A percentile compares a stretch with the other conserved stretches of the same genome.
These are phyloP conservation scores for Patella caerulea DNA, from an alignment of 2,888 invertebrate genomes.

Conservation along the genomic window DNA sequence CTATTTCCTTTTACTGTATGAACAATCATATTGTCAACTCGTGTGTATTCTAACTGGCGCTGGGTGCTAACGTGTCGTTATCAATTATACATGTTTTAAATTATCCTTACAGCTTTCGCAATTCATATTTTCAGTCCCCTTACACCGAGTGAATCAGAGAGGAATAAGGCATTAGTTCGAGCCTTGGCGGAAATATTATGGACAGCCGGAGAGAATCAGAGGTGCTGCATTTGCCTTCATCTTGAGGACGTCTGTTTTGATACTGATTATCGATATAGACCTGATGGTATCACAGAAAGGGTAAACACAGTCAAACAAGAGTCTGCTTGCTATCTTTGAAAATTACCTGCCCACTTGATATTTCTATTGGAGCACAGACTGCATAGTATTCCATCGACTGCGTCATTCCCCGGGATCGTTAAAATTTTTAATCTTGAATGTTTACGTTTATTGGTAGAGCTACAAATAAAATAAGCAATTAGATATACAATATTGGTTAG, in stretches of 20 bases:
- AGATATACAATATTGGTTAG: too few species aligned
- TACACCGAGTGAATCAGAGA: conserved; percentile 79
- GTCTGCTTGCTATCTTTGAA: too few species aligned
- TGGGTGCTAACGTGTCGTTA: background rate
- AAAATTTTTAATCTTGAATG: too few species aligned
- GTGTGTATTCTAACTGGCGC: background rate
- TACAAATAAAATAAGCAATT: too few species aligned
- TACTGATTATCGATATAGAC: conserved; percentile 80
- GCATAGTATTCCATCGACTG: too few species aligned
- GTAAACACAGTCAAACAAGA: conserved; percentile 69
- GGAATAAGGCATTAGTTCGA: conserved; percentile 79
- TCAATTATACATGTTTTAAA: background rate
- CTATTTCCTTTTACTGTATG: too few species aligned
- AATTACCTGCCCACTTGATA: too few species aligned
- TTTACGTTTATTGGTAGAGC: too few species aligned
- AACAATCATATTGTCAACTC: too few species aligned
- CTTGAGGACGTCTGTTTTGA: conserved; percentile 68
- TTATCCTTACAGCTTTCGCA: conserved; percentile 22
- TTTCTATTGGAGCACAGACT: too few species aligned
- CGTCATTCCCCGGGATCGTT: too few species aligned
- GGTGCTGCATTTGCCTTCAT: conserved; percentile 57
- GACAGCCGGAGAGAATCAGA: conserved; percentile 78
- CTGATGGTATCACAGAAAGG: conserved; percentile 84
- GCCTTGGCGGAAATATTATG: conserved; percentile 82
- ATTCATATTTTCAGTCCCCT: conserved; percentile 74